phyloP scores from a whole-genome alignment of 2,797 vertebrate species.

The Cottoperca gobio region DNA sequence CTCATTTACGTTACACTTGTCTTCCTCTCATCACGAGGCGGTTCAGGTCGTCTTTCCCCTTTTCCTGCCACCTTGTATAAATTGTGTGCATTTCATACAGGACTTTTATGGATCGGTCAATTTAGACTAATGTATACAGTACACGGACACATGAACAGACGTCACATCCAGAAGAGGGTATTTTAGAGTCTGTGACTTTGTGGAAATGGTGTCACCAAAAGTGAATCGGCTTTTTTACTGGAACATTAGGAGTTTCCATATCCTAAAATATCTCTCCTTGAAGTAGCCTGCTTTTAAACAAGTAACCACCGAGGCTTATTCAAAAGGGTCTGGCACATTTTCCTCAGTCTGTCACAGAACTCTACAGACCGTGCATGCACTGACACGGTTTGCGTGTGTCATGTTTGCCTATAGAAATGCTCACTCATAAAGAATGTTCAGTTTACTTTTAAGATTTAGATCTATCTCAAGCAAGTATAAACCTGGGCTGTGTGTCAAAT shows the following conservation, averaged over 20 bases:
- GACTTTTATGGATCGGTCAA: neutral
- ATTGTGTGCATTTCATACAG: neutral
- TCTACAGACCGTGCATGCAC: neutral
- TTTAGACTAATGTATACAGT: constrained; percentile 4
- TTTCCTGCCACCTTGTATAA: constrained; percentile 19
- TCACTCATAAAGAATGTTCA: constrained; percentile 37
- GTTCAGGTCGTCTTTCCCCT: constrained; percentile 8
- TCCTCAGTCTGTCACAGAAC: constrained; percentile 1
- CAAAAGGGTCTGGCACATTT: neutral
- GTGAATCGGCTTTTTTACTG: constrained; percentile 19
- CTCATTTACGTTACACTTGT: constrained; percentile 2
- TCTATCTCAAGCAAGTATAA: constrained; percentile 38
- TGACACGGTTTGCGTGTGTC: neutral
- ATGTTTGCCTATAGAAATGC: constrained; percentile 13
- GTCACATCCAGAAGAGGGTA: neutral
- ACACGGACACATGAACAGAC: neutral
- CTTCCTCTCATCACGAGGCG: constrained; percentile 6
- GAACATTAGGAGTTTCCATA: constrained; percentile 41
- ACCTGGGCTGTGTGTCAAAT: neutral
- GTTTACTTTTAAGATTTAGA: constrained; percentile 47
- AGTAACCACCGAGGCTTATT: constrained; percentile 3
- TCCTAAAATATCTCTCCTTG: constrained; percentile 42
- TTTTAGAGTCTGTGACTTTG: constrained; percentile 35
- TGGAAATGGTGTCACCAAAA: constrained; percentile 27
- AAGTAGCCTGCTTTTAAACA: constrained; percentile 24